Evolutionary conservation across 2,113 vertebrate genomes (phyloP).

Genomic region (Hipposideros armiger): DNA sequence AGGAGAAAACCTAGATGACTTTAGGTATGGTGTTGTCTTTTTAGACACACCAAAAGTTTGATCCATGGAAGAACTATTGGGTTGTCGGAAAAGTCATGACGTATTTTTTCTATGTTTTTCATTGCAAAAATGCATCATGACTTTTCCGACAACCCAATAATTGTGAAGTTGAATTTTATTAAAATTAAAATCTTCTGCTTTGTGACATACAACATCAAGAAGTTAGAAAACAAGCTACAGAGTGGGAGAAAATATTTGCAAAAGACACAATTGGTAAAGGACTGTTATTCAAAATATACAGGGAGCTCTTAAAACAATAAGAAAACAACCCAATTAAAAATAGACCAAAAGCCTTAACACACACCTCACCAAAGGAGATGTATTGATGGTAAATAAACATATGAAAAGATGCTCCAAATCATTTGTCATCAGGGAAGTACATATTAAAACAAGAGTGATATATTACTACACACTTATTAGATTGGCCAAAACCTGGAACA

Average conservation of each 20-base stretch:
- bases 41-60: background rate
- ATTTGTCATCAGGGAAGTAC: background rate
- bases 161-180: background rate
- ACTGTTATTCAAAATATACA: background rate
- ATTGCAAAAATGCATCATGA: no score
- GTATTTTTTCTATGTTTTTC: no score
- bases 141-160: background rate
- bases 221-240: background rate
- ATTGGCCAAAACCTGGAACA: background rate
- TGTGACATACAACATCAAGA: background rate
- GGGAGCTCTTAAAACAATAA: background rate
- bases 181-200: background rate
- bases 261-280: constrained; percentile 3
- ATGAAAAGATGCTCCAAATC: background rate
- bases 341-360: background rate
- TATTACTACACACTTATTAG: background rate
- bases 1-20: background rate
- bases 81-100: no score
- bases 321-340: background rate
- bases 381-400: background rate
- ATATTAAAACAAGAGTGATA: background rate
- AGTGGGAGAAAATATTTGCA: background rate
- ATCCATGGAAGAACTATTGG: background rate
- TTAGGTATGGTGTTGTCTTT: background rate
- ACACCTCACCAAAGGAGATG: background rate